A percentile compares a stretch with the other conserved stretches of the same genome.
Evolutionary conservation across 2,797 vertebrate species (phyloP).

Genomic region (Gouania willdenowi): DNA sequence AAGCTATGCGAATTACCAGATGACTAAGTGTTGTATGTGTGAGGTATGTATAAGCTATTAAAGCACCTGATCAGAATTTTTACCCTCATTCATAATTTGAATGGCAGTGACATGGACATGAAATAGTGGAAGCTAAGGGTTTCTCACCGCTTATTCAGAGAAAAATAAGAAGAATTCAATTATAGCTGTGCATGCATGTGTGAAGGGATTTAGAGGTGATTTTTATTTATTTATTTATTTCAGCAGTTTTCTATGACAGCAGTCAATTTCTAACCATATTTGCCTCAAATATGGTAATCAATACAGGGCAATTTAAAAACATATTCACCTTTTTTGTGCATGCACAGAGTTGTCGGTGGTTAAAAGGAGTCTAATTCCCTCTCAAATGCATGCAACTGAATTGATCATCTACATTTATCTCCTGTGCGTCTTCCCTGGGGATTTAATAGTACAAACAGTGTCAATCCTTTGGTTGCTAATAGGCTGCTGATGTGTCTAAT

Average conservation of each 20-base stretch:
- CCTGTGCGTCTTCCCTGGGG: no score
- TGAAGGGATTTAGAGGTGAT: slow-evolving; percentile 55
- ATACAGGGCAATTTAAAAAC: slow-evolving; percentile 47
- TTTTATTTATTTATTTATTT: slow-evolving; percentile 24
- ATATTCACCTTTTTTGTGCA: slow-evolving; percentile 1
- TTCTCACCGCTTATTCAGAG: slow-evolving; percentile 29
- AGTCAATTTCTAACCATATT: slow-evolving; percentile 16
- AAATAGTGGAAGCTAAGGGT: slow-evolving; percentile 49
- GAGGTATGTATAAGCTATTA: slow-evolving; percentile 12
- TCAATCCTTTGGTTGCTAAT: slow-evolving; percentile 39
- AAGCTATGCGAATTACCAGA: slow-evolving; percentile 8
- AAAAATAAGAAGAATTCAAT: slow-evolving; percentile 59
- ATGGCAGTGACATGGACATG: slow-evolving; percentile 32
- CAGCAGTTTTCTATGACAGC: slow-evolving; percentile 21
- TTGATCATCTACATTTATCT: no score
- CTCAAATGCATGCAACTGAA: no score
- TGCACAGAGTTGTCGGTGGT: background rate
- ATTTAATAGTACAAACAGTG: slow-evolving; percentile 12
- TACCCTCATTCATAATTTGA: slow-evolving; percentile 56
- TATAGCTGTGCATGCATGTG: slow-evolving; percentile 47
- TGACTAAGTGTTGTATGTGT: slow-evolving; percentile 5
- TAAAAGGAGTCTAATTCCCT: no score
- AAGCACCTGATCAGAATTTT: slow-evolving; percentile 38
- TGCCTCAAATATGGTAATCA: slow-evolving; percentile 44
- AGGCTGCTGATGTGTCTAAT: slow-evolving; percentile 53